phyloP scores from a whole-genome alignment of 2,888 invertebrate species.

The Gymnoscelis rufifasciata region DNA sequence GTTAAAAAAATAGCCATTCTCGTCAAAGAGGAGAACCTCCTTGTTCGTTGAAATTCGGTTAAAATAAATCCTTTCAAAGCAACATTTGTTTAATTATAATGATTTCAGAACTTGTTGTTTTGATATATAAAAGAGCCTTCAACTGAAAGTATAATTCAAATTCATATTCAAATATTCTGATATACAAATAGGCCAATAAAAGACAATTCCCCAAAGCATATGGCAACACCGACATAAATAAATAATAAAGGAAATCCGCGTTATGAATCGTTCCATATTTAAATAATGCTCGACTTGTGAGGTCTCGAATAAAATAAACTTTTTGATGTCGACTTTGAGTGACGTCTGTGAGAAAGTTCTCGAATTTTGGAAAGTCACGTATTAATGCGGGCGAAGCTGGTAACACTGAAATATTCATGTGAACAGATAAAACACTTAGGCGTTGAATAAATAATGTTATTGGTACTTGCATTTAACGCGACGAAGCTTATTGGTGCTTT shows the following conservation, averaged over 20 bases:
- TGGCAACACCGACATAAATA: background rate
- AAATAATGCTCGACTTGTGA: constrained; percentile 26
- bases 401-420: constrained; percentile 12
- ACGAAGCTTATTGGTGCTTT: background rate
- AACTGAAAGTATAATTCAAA: no score
- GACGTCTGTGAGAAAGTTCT: constrained; percentile 22
- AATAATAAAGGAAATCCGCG: constrained; percentile 22
- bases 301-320: constrained; percentile 29
- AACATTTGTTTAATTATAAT: no score
- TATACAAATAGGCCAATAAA: no score
- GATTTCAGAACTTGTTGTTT: no score
- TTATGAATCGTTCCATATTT: constrained; percentile 26
- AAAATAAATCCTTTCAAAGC: no score
- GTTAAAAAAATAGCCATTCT: no score
- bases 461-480: background rate
- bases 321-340: constrained; percentile 28
- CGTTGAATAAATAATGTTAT: background rate
- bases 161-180: no score
- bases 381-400: background rate
- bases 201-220: background rate
- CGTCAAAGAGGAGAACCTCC: no score
- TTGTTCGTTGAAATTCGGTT: no score
- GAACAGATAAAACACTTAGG: constrained; percentile 9
- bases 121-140: no score
- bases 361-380: constrained; percentile 18